phyloP scores from a whole-genome alignment of 2,888 invertebrate genomes.

The Tromatobia lineatoria region DNA sequence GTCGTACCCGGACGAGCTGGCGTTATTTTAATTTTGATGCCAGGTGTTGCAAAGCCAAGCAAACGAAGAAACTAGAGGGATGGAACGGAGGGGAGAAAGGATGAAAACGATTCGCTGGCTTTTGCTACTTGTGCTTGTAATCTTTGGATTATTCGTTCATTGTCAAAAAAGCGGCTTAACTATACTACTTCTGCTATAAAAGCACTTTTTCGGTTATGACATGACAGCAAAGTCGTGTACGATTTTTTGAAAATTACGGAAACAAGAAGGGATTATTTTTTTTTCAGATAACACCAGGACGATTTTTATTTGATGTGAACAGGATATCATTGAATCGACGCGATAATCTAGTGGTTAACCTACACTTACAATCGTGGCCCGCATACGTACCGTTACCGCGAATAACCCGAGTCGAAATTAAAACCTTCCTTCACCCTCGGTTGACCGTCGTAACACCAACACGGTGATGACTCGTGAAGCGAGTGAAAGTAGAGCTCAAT shows the following conservation, averaged over 20 bases:
- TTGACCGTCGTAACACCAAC: too few species aligned
- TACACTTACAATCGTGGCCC: too few species aligned
- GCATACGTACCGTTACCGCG: too few species aligned
- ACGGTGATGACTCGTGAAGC: too few species aligned
- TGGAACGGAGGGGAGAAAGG: conserved; percentile 20
- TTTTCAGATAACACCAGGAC: not conserved
- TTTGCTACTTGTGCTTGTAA: not conserved
- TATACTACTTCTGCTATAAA: not conserved
- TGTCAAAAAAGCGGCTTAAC: conserved; percentile 13
- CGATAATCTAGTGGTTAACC: too few species aligned
- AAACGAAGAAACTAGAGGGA: not conserved
- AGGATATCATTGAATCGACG: too few species aligned
- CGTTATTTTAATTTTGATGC: conserved; percentile 60
- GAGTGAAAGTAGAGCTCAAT: too few species aligned
- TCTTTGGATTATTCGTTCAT: conserved; percentile 56
- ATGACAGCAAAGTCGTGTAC: not conserved
- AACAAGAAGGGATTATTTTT: not conserved
- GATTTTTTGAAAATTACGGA: too few species aligned
- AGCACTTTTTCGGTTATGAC: not conserved
- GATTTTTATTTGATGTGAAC: too few species aligned
- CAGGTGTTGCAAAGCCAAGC: not conserved
- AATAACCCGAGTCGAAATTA: too few species aligned
- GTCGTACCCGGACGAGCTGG: conserved; percentile 29
- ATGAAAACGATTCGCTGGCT: conserved; percentile 27
- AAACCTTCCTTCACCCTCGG: too few species aligned